Base-by-base conservation (phyloP, 2,113 vertebrate species). In the Mionectes macconnelli region DNA sequence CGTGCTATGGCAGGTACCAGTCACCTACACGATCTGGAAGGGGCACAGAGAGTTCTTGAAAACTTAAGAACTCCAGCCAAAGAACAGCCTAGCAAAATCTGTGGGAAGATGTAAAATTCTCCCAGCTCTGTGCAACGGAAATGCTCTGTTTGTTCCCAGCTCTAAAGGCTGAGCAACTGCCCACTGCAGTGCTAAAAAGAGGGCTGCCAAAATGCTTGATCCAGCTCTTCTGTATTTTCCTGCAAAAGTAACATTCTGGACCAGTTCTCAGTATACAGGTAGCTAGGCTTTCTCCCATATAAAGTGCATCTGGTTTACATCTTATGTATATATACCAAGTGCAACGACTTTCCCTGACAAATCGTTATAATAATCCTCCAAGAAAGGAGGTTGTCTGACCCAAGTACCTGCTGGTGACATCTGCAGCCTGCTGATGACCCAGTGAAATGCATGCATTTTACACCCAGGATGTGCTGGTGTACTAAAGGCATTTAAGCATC, bases 271-370 rank as follows among this genome's bases (percentile, higher is more conserved):
- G 55, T 42, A 70, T 37, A 44, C 47, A 88, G 68, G 59, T 57
- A 93, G 93, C 89, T 84, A 90, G 94, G 94, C 83, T 67, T 90
- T 96, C 92, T 95, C 91, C 35, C 92, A 50, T 86, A 96, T 97
- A 98, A 98, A 98, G 98, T 98, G 98, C 98, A 97, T 97, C 82
- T 89, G 90, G 74, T 90, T 94, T 91, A 90, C 94, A 96, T 81
- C 70, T 91, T 76, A 94, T 4, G 1, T n/a, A 92, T 44, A 83
- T n/a, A 90, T 56, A 95, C 45, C 62, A 93, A 93, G 82, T 31
- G 73, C 75, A 91, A 86, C 4, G 2, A 67, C 73, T 81, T 90
- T 60, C 56, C 75, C 90, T 78, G 95, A 95, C 75, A 75, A 94
- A 94, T 74, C 6, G 3, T 59, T 85, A 20, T 5, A 80, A 66